Percentiles rank a stretch among this genome's conserved stretches.
Conservation (phyloP, 1,140 invertebrate genomes). For the Ephestia elutella region DNA sequence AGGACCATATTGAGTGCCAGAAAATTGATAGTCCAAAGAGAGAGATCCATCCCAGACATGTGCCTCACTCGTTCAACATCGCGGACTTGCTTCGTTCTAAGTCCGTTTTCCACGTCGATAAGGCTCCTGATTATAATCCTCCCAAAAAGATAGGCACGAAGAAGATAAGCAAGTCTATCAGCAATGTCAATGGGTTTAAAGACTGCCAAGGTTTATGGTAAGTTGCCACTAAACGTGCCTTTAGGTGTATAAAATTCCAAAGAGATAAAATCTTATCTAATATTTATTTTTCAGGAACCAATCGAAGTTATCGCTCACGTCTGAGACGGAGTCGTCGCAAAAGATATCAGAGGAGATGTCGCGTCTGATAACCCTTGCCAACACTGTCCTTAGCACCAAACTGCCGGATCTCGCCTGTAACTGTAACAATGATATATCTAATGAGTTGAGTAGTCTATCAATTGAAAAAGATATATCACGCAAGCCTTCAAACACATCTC, state of each 20-base stretch:
- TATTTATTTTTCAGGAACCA: constrained; percentile 56
- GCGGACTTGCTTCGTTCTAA: constrained; percentile 73
- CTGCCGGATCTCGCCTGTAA: constrained; percentile 55
- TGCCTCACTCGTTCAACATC: constrained; percentile 43
- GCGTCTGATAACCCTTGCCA: constrained; percentile 66
- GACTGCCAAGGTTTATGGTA: constrained; percentile 53
- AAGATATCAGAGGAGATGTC: constrained; percentile 63
- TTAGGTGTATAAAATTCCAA: too few relatives aligned
- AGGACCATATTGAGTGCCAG: constrained; percentile 76
- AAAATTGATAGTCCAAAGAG: constrained; percentile 31
- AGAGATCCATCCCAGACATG: constrained; percentile 59
- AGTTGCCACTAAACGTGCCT: constrained; percentile 15
- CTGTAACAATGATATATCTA: constrained; percentile 26
- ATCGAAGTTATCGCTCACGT: constrained; percentile 46
- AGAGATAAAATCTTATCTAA: too few relatives aligned
- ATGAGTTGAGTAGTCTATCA: background rate
- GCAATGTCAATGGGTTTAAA: constrained; percentile 61
- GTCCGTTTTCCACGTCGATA: constrained; percentile 59
- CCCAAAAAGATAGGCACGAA: constrained; percentile 56
- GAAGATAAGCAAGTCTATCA: constrained; percentile 66
- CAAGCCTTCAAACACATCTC: constrained; percentile 21
- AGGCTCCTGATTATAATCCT: constrained; percentile 47
- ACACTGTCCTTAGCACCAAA: constrained; percentile 63
- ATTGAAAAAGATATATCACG: constrained; percentile 24
- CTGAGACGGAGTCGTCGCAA: constrained; percentile 46